A percentile compares a stretch with the other conserved stretches of the same genome.
These are phyloP conservation scores for Luehdorfia chinensis DNA, from an alignment of 1,140 invertebrate species.

Conservation along the genomic window DNA sequence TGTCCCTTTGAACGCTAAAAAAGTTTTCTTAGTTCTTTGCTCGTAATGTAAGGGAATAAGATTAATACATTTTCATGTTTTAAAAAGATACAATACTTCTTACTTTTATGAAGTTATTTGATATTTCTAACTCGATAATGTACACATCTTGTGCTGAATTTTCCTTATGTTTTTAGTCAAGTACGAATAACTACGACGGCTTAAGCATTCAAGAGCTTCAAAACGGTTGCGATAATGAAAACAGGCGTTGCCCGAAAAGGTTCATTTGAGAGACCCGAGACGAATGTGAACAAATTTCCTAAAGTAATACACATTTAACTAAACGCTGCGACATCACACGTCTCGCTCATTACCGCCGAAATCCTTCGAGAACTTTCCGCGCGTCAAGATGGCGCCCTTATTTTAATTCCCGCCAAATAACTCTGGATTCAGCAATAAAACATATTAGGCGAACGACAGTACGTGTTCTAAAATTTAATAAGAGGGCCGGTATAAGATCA, in stretches of 20 bases:
- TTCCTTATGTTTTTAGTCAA: background rate
- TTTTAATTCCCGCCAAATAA: slow-evolving; percentile 46
- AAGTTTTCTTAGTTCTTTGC: too few species aligned
- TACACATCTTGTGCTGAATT: background rate
- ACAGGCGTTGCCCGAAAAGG: slow-evolving; percentile 36
- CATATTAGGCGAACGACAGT: slow-evolving; percentile 38
- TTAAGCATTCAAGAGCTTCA: background rate
- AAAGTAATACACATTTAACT: slow-evolving; percentile 37
- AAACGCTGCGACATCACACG: slow-evolving; percentile 32
- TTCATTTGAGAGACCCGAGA: slow-evolving; percentile 31
- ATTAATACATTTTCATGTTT: too few species aligned
- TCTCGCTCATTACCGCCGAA: slow-evolving; percentile 34
- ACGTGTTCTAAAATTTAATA: slow-evolving; percentile 27
- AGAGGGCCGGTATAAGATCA: background rate
- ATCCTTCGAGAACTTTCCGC: slow-evolving; percentile 31
- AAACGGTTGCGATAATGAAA: slow-evolving; percentile 15
- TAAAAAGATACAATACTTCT: too few species aligned
- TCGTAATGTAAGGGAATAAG: too few species aligned
- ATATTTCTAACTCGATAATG: background rate
- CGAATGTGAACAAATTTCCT: slow-evolving; percentile 41
- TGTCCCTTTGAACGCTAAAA: background rate
- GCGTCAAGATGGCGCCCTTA: slow-evolving; percentile 33
- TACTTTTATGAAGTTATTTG: background rate
- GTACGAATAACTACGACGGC: slow-evolving; percentile 7
- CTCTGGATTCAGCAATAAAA: slow-evolving; percentile 40